Conservation (phyloP, 2,797 vertebrate species). For the Urosaurus nigricauda region DNA sequence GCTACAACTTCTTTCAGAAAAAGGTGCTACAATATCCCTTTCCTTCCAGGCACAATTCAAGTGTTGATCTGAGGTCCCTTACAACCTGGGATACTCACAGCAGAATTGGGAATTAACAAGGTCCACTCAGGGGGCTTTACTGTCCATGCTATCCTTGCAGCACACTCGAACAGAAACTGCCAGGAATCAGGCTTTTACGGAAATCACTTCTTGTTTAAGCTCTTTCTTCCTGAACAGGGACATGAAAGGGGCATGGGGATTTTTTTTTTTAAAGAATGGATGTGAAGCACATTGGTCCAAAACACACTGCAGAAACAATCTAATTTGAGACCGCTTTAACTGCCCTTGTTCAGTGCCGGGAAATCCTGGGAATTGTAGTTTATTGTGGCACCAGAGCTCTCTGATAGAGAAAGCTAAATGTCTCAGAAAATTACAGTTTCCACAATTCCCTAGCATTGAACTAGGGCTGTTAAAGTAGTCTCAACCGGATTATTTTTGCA, state of each 20-base stretch:
- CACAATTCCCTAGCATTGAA: too few relatives aligned
- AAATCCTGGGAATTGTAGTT: too few relatives aligned
- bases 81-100: background rate
- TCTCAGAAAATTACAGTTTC: too few relatives aligned
- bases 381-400: too few relatives aligned
- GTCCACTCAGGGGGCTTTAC: background rate
- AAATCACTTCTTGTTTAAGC: background rate
- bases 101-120: background rate
- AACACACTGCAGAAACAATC: too few relatives aligned
- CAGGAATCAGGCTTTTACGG: background rate
- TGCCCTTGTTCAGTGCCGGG: too few relatives aligned
- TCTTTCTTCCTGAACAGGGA: background rate
- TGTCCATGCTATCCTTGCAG: background rate
- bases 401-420: too few relatives aligned
- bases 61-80: background rate
- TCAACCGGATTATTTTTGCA: too few relatives aligned
- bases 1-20: too few relatives aligned
- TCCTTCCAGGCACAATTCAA: conserved; percentile 1
- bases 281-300: background rate
- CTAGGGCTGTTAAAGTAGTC: too few relatives aligned
- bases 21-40: background rate
- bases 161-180: background rate
- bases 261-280: background rate
- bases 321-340: too few relatives aligned
- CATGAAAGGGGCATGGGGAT: background rate